Base-by-base conservation (phyloP, 2,797 vertebrate genomes). In the Channa striata region DNA sequence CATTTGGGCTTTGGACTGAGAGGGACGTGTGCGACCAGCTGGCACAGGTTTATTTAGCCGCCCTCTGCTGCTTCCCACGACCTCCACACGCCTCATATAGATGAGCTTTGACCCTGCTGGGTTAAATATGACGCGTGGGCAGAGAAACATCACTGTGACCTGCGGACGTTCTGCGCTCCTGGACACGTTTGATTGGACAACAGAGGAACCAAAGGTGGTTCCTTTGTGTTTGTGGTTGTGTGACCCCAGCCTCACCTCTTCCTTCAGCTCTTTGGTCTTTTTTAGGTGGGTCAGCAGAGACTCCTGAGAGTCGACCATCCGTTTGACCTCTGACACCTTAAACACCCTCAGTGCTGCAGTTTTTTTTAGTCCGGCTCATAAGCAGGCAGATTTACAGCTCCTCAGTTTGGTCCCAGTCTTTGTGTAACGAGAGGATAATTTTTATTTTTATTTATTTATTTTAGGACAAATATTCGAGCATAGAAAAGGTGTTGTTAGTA, bases 11-110 rank as follows among this genome's bases (percentile, higher is more conserved):
- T 74, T 49, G 37, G 36, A 25, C 33, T 5, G 23, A 19, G 16
- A 50, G 12, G 47, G 70, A 25, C 4, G 51, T 43, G 60, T 57
- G 62, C 16, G 62, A 23, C 57, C 80, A 83, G 76, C 81, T 87
- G 85, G 78, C 61, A 0, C 47, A 39, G 73, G 69, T 82, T 83
- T 78, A 82, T 82, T 83, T 79, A 72, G 81, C 66, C 11, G 13
- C 37, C 50, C 23, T 70, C 48, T 25, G 17, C 72, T 49, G 66
- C 63, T 79, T 83, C 78, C 71, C 78, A 59, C 72, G 82, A 86
- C 80, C 87, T 61, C 34, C 39, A 11, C 21, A 36, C 11, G 53
- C 62, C 63, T 67, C 4, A 11, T 52, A 19, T 53, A 71, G 70
- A 21, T 16, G 69, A 69, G 82, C 72, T 25, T 21, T 44, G 23